Percentiles rank a stretch among this genome's conserved stretches.
Conservation (phyloP, 2,113 vertebrate genomes). For the Mastomys coucha region DNA sequence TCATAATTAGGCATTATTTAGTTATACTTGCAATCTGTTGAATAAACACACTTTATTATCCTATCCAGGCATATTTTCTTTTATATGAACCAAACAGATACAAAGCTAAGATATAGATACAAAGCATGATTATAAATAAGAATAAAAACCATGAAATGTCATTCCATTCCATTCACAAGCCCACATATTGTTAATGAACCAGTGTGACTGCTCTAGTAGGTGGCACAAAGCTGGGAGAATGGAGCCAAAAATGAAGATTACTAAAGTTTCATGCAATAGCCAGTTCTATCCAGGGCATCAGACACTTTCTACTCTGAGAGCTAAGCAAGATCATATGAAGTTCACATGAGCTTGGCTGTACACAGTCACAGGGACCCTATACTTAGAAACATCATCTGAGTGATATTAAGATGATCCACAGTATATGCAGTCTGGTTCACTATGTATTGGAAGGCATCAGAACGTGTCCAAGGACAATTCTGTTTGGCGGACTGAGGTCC, state of each 20-base stretch:
- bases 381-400: neutral
- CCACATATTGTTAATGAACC: neutral
- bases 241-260: neutral
- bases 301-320: neutral
- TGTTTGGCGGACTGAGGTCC: neutral
- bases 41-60: neutral
- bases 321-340: neutral
- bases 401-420: neutral
- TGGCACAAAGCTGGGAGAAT: neutral
- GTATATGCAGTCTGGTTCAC: neutral
- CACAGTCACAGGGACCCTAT: neutral
- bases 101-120: neutral
- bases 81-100: neutral
- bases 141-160: neutral
- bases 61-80: neutral
- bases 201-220: neutral
- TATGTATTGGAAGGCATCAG: neutral
- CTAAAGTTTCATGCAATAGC: neutral
- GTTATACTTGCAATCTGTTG: neutral
- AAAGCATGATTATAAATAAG: neutral
- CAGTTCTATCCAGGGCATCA: neutral
- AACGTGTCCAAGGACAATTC: neutral
- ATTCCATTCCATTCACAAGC: neutral
- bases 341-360: neutral
- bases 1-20: neutral